Conservation (phyloP, 2,113 vertebrate species). For the Shinisaurus crocodilurus region DNA sequence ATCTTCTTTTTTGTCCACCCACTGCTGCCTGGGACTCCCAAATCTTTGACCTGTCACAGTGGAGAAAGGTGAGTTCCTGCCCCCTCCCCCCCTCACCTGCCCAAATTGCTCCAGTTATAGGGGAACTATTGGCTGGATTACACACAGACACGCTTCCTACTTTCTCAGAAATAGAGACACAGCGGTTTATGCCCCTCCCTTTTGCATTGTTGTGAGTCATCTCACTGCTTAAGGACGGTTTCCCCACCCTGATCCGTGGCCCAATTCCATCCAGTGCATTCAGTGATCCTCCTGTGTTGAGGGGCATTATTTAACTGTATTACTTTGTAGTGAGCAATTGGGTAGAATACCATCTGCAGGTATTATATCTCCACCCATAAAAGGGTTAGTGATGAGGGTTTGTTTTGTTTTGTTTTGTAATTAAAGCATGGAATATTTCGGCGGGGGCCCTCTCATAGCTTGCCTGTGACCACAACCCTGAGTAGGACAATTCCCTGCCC, state of each 20-base stretch:
- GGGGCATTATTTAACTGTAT: background rate
- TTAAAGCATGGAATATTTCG: background rate
- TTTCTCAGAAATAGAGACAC: background rate
- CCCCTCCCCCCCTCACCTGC: background rate
- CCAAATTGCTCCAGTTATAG: background rate
- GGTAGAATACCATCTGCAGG: background rate
- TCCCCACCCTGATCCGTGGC: background rate
- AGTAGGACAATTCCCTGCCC: background rate
- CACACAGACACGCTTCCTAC: background rate
- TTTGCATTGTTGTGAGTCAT: background rate
- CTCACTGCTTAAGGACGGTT: background rate
- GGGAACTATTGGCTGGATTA: background rate
- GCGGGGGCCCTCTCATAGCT: constrained; percentile 3
- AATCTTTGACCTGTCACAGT: background rate
- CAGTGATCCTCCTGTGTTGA: background rate
- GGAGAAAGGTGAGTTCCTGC: constrained; percentile 18
- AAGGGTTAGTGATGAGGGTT: background rate
- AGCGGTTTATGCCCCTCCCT: no score
- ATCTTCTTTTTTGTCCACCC: background rate
- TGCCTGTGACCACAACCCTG: background rate
- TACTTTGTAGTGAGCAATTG: background rate
- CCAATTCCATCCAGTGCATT: background rate
- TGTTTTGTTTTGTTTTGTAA: background rate
- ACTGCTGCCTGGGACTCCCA: constrained; percentile 6
- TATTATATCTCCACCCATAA: background rate